Conservation (phyloP, 92 coral and sea anemone species). For the Heliopora coerulea region DNA sequence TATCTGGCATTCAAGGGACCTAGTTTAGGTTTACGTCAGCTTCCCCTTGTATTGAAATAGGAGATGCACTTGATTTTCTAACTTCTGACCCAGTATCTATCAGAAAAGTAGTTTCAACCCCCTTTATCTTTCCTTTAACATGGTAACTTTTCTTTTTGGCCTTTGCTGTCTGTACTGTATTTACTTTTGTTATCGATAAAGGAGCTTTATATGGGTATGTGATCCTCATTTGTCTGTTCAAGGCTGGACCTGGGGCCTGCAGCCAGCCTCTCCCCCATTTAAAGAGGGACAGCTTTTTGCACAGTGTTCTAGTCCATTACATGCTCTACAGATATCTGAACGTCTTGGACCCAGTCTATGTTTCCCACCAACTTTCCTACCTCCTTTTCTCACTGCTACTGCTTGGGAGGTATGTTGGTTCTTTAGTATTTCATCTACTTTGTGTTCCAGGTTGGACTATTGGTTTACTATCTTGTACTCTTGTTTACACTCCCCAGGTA, state of each 20-base stretch:
- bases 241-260: constrained; percentile 52
- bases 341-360: constrained; percentile 44
- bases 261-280: constrained; percentile 56
- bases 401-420: constrained; percentile 32
- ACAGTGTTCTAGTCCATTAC: constrained; percentile 49
- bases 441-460: constrained; percentile 20
- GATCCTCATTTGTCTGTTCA: constrained; percentile 32
- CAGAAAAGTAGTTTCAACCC: constrained; percentile 26
- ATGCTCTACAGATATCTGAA: constrained; percentile 43
- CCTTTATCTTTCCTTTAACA: constrained; percentile 39
- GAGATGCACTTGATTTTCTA: constrained; percentile 16
- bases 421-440: constrained; percentile 42
- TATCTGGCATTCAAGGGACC: constrained; percentile 40
- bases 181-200: constrained; percentile 21
- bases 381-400: constrained; percentile 53
- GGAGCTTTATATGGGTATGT: constrained; percentile 37
- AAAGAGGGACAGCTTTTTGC: constrained; percentile 51
- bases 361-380: constrained; percentile 33
- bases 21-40: constrained; percentile 39
- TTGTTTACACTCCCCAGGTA: background rate
- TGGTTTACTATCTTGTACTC: background rate
- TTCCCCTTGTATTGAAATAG: constrained; percentile 48
- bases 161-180: constrained; percentile 30
- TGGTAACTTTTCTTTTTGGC: constrained; percentile 22
- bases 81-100: constrained; percentile 53